phyloP scores from a whole-genome alignment of 2,888 invertebrate genomes.

The Beris morrisii region DNA sequence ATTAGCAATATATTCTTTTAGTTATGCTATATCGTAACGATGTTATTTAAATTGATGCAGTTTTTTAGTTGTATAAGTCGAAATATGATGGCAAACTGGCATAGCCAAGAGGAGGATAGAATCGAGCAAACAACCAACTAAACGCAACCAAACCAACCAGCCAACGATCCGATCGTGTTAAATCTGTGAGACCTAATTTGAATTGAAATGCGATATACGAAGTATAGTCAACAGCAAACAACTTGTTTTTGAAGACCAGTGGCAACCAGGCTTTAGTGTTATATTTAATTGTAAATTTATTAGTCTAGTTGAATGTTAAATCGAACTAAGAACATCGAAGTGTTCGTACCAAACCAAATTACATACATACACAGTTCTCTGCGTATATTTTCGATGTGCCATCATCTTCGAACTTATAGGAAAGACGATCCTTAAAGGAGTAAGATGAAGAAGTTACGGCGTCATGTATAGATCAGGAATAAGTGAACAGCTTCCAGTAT shows the following conservation, averaged over 20 bases:
- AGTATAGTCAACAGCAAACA: constrained; percentile 3
- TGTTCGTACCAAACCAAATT: not conserved
- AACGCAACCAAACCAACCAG: too few species aligned
- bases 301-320: constrained; percentile 10
- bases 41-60: too few species aligned
- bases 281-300: constrained; percentile 18
- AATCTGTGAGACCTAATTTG: constrained; percentile 33
- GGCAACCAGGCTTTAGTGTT: constrained; percentile 31
- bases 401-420: constrained; percentile 2
- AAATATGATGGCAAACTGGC: too few species aligned
- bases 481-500: not conserved
- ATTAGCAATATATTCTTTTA: too few species aligned
- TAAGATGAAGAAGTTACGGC: too few species aligned
- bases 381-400: not conserved
- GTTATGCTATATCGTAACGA: too few species aligned
- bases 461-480: not conserved
- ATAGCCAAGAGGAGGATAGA: too few species aligned
- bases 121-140: too few species aligned
- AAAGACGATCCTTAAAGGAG: not conserved
- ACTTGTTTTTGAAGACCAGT: constrained; percentile 37
- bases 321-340: not conserved
- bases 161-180: constrained; percentile 2
- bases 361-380: not conserved
- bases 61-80: too few species aligned
- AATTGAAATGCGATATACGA: constrained; percentile 30